Evolutionary conservation across 2,113 vertebrate genomes (phyloP), one percentile per base, ranked within the genome.

Genomic region (Ceyx melanurus): DNA sequence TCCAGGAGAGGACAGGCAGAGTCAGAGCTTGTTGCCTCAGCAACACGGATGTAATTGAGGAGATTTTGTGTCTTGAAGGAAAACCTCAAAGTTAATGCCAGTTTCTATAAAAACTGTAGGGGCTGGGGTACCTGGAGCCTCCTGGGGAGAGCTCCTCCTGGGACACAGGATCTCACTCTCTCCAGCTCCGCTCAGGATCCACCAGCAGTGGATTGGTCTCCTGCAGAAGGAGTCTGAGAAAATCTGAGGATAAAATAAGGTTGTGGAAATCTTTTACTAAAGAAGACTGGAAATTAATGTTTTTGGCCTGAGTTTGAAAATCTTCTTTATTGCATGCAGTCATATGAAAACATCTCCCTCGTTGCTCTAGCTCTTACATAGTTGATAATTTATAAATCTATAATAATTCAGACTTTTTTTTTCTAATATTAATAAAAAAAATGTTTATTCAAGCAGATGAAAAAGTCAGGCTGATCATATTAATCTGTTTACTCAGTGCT

Each of bases 401-500:
- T 15, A 40, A 56, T 46, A 56, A 74, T 51, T 89, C 64, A 64
- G 43, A 82, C 70, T 76, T 56, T 45, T 74, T 83, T 83, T 83
- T 83, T 74, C 87, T 84, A 89, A 40, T 40, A 73, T 76, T 54
- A 90, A 92, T 61, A 91, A 94, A 81, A 51, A 51, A 51, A 43
- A 74, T n/a, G 25, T 94, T 94, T 94, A 56, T 75, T 86, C 82
- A 91, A 91, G 68, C 9, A 94, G 91, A 89, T 82, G 54, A 90
- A 73, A 57, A 91, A 85, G 78, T 56, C 64, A 50, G 60, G 22
- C 42, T 4, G 17, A 72, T 67, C 45, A 22, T 57, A 88, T 61
- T 74, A 81, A 89, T 88, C 62, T 85, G n/a, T 51, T 89, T 71
- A 81, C 83, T 31, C 12, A 19, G 26, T 68, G 29, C 75, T 71